phyloP scores from a whole-genome alignment of 2,888 invertebrate genomes.

The Eudemis profundana region DNA sequence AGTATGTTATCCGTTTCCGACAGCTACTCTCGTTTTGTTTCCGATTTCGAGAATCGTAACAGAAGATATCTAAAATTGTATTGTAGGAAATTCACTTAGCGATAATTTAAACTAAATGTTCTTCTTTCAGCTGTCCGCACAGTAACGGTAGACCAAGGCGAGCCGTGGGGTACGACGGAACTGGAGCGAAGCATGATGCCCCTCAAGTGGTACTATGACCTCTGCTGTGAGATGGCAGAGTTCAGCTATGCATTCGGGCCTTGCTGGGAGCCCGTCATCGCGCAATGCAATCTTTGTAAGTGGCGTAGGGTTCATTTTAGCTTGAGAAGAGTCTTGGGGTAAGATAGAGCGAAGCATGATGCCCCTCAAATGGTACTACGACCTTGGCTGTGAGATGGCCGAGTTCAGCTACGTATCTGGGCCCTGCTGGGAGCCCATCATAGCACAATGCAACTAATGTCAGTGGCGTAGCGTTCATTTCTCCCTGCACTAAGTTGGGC shows the following conservation, averaged over 20 bases:
- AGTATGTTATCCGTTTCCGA: no score
- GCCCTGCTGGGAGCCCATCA: slow-evolving; percentile 99
- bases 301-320: slow-evolving; percentile 32
- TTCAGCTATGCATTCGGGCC: slow-evolving; percentile 98
- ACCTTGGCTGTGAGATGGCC: slow-evolving; percentile 96
- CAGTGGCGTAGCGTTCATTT: no score
- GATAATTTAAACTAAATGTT: slow-evolving; percentile 4
- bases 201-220: slow-evolving; percentile 98
- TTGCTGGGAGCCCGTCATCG: slow-evolving; percentile 99
- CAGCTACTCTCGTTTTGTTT: no score
- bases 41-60: no score
- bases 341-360: slow-evolving; percentile 94
- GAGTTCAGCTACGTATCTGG: slow-evolving; percentile 97
- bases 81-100: no score
- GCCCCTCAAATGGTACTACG: slow-evolving; percentile 98
- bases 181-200: slow-evolving; percentile 97
- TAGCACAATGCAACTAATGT: no score
- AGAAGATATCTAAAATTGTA: no score
- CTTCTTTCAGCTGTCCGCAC: slow-evolving; percentile 87
- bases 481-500: no score
- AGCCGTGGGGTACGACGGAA: slow-evolving; percentile 92
- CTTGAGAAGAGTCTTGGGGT: no score
- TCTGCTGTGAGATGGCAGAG: slow-evolving; percentile 96
- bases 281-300: slow-evolving; percentile 92
- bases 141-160: slow-evolving; percentile 92